Evolutionary conservation across 2,888 invertebrate species (phyloP).

Genomic region (Ophioninae sp.): DNA sequence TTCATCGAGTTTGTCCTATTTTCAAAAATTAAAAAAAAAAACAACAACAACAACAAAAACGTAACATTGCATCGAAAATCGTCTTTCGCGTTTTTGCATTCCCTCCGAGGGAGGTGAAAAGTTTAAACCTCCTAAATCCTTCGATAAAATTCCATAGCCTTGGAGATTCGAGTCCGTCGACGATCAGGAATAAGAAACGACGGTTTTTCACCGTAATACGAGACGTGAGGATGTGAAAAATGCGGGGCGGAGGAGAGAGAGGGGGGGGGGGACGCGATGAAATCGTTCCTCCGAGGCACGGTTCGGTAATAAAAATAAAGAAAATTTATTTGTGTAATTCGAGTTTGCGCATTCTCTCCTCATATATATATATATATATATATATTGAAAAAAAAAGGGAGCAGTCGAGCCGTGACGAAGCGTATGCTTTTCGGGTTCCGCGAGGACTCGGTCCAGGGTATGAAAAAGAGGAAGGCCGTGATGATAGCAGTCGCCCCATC

Average conservation of each 20-base stretch:
- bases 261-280: conserved; percentile 12
- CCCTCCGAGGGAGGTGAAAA: too few species aligned
- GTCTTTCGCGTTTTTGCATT: too few species aligned
- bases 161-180: conserved; percentile 47
- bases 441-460: conserved; percentile 54
- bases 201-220: conserved; percentile 30
- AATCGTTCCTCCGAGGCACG: conserved; percentile 56
- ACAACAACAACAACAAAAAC: too few species aligned
- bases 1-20: too few species aligned
- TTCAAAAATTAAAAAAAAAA: too few species aligned
- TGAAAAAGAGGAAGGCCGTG: conserved; percentile 6
- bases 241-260: too few species aligned
- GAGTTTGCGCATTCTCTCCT: conserved; percentile 71
- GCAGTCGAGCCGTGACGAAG: conserved; percentile 62
- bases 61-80: too few species aligned
- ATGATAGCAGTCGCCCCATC: conserved; percentile 32
- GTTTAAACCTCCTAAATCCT: too few species aligned
- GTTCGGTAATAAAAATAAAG: conserved; percentile 77
- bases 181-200: conserved; percentile 50
- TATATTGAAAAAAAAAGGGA: background rate
- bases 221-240: conserved; percentile 27
- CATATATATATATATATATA: too few species aligned
- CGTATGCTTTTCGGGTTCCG: conserved; percentile 75
- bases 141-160: background rate
- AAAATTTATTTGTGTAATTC: conserved; percentile 80